A percentile compares a stretch with the other conserved stretches of the same genome.
These are phyloP conservation scores for Lacerta agilis DNA, from an alignment of 2,797 vertebrate species.

Conservation along the genomic window DNA sequence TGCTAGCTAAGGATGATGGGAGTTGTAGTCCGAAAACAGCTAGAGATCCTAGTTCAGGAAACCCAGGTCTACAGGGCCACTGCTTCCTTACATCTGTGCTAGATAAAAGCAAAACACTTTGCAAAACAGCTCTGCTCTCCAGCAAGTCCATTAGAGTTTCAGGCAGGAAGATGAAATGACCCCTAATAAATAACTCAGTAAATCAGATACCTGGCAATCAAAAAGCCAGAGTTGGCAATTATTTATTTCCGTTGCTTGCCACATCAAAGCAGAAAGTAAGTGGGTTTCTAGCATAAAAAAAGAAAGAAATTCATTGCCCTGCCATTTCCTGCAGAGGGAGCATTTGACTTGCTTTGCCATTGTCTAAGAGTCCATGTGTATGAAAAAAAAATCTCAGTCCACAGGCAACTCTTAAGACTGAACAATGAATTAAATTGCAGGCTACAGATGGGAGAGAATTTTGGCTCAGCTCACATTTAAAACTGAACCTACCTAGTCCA, in stretches of 20 bases:
- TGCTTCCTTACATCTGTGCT: too few species aligned
- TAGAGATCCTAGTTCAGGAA: too few species aligned
- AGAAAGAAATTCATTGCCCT: not conserved
- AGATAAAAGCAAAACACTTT: not conserved
- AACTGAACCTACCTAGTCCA: too few species aligned
- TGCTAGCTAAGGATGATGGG: too few species aligned
- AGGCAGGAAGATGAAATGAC: not conserved
- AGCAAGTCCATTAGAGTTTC: not conserved
- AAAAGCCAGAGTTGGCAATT: not conserved
- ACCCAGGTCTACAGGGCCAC: not conserved
- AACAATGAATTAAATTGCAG: not conserved
- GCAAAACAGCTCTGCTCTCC: not conserved
- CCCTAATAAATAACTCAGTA: not conserved
- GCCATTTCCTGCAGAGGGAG: slow-evolving; percentile 50
- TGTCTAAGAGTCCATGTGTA: not conserved
- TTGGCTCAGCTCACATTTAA: too few species aligned
- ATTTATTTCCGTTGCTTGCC: not conserved
- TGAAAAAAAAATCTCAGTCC: not conserved
- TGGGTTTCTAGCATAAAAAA: too few species aligned
- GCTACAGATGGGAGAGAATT: too few species aligned
- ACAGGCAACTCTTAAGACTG: not conserved
- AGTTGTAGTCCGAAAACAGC: too few species aligned
- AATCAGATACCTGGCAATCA: not conserved
- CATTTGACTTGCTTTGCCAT: slow-evolving; percentile 38
- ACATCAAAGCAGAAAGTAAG: not conserved